Evolutionary conservation across 2,888 invertebrate genomes (phyloP).

Genomic region (Stenoptilia bipunctidactyla): DNA sequence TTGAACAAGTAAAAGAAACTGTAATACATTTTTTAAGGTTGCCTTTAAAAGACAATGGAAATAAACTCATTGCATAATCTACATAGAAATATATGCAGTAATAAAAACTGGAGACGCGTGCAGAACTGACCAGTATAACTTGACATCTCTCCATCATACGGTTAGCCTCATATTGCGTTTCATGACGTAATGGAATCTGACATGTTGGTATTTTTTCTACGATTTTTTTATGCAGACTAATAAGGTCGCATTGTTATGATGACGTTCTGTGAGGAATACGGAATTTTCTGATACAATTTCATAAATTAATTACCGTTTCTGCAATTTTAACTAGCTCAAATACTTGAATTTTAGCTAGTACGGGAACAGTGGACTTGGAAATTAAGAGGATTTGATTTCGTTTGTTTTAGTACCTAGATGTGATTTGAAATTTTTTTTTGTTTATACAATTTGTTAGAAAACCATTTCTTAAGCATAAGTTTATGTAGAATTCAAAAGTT

Average conservation of each 20-base stretch:
- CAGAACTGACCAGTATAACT: slow-evolving; percentile 17
- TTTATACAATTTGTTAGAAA: no score
- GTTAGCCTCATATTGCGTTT: background rate
- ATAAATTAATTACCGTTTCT: no score
- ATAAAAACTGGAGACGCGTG: slow-evolving; percentile 15
- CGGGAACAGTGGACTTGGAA: no score
- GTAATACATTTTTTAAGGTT: slow-evolving; percentile 6
- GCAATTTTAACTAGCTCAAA: no score
- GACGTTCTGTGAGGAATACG: background rate
- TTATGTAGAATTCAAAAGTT: no score
- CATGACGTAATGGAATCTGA: slow-evolving; percentile 2
- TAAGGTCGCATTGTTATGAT: background rate
- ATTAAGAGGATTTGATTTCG: no score
- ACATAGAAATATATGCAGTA: slow-evolving; percentile 8
- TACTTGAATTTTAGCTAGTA: no score
- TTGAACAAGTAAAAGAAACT: no score
- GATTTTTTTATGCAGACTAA: slow-evolving; percentile 7
- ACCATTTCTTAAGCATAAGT: no score
- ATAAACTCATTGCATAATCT: slow-evolving; percentile 13
- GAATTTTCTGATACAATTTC: no score
- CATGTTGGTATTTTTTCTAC: slow-evolving; percentile 8
- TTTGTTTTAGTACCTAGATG: no score
- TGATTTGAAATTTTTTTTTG: no score
- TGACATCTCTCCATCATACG: slow-evolving; percentile 11
- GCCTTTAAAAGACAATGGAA: slow-evolving; percentile 7